Base-by-base conservation (phyloP, 1,140 invertebrate genomes). In the Wiebesia pumilae region DNA sequence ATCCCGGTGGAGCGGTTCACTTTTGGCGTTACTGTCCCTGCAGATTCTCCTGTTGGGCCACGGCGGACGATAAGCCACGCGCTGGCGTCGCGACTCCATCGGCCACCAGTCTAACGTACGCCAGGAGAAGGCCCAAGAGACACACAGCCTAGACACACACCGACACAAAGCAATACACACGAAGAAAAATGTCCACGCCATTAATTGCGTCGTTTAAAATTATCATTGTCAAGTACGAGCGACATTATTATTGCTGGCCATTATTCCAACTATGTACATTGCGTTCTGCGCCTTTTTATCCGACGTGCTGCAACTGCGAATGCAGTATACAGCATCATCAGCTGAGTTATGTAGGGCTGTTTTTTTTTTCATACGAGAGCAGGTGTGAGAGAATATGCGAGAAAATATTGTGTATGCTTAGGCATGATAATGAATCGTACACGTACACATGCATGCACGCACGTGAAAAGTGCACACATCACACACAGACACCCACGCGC, bases 1-100 rank as follows among this genome's bases (percentile, higher is more conserved):
- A 58, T 86, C 89, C 89, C 89, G 89, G 90, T 86, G 77, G 89
- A 88, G 73, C 43, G 38, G 40, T 16, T 51, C 54, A 62, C 62
- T 87, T 38, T 9, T 62, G 62, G 58, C 14, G 38, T 35, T 75
- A 19, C 14, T 62, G n/a, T 27, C 40, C 38, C 51, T 69, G 83
- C 51, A 47, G 81, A 58, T 58, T 54, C 73, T 65, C 0, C 35
- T 78, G 43, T n/a, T 78, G 43, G 47, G 27, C 47, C 19, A 33
- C n/a, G 30, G 30, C 2, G 6, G 33, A 16, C 77, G 83, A 84
- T 84, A 84, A 84, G 33, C 82, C 73, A 9, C 27, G 38, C 33
- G 38, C 0, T 10, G 78, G 27, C 58, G 54, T 51, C 81, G 65
- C n/a, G 0, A n/a, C 40, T n/a, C 69, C 21, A 75, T 24, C 38